A percentile compares a stretch with the other conserved stretches of the same genome.
These are phyloP conservation scores for Leptinotarsa lineolata DNA, from an alignment of 1,140 invertebrate species.

Conservation along the genomic window DNA sequence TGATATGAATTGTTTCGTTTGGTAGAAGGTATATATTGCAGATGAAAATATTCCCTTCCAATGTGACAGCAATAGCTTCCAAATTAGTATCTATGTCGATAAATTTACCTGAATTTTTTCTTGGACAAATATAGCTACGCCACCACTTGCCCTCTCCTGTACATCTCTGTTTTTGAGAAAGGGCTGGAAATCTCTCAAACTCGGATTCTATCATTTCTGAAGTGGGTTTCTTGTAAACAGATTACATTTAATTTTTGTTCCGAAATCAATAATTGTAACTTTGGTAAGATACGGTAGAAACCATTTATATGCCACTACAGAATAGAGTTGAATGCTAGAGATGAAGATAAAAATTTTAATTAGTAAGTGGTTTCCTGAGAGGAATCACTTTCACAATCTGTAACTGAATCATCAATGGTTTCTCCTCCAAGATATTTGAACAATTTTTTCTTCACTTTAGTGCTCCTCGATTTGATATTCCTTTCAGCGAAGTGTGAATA, in stretches of 20 bases:
- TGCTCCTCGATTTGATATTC: neutral
- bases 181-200: slow-evolving; percentile 19
- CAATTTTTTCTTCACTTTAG: neutral
- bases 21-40: slow-evolving; percentile 25
- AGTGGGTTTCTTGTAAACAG: slow-evolving; percentile 28
- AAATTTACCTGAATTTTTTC: neutral
- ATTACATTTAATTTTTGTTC: no score
- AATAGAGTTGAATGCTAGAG: neutral
- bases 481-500: neutral
- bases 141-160: neutral
- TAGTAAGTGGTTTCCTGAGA: no score
- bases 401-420: no score
- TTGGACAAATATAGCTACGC: slow-evolving; percentile 4
- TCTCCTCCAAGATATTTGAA: neutral
- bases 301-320: slow-evolving; percentile 25
- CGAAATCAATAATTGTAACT: slow-evolving; percentile 16
- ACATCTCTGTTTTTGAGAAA: neutral
- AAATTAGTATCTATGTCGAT: slow-evolving; percentile 18
- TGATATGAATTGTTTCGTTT: slow-evolving; percentile 14
- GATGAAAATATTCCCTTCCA: neutral
- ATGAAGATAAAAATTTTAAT: no score
- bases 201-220: slow-evolving; percentile 8
- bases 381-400: no score
- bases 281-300: slow-evolving; percentile 19
- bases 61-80: slow-evolving; percentile 14